Evolutionary conservation across 2,797 vertebrate genomes (phyloP).

Genomic region (Sparus aurata): DNA sequence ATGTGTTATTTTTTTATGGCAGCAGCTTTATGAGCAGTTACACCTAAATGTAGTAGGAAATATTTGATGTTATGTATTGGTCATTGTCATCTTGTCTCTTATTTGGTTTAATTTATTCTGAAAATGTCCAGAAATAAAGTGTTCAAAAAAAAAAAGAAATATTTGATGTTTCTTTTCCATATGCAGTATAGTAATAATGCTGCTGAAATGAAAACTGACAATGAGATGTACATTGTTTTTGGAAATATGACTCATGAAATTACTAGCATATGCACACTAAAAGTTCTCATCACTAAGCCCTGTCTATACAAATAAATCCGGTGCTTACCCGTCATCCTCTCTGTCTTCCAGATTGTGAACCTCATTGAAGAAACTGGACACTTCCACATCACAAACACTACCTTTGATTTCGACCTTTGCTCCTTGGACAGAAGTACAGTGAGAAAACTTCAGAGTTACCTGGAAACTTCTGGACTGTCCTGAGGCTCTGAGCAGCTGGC

Average conservation of each 20-base stretch:
- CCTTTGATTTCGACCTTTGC: constrained; percentile 99
- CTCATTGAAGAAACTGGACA: constrained; percentile 99
- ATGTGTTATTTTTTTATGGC: too few relatives aligned
- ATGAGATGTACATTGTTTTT: neutral
- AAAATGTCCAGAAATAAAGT: too few relatives aligned
- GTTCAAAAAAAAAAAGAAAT: too few relatives aligned
- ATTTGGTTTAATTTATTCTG: too few relatives aligned
- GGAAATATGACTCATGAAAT: too few relatives aligned
- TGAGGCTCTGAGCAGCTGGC: constrained; percentile 87
- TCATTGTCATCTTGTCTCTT: too few relatives aligned
- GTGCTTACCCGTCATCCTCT: neutral
- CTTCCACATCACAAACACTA: constrained; percentile 99
- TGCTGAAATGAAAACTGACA: neutral
- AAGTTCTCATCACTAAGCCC: neutral
- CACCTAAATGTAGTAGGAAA: too few relatives aligned
- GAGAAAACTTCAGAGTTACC: constrained; percentile 98
- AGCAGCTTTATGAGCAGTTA: too few relatives aligned
- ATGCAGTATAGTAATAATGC: neutral
- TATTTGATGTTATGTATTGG: too few relatives aligned
- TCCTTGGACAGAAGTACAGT: constrained; percentile 98
- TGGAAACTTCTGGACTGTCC: constrained; percentile 94
- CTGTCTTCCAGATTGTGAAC: constrained; percentile 93
- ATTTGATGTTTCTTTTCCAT: too few relatives aligned
- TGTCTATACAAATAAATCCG: neutral
- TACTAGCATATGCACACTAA: neutral